Percentiles rank a stretch among this genome's conserved stretches.
These are phyloP conservation scores for Sus cebifrons DNA, from an alignment of 2,797 vertebrate genomes.

Conservation along the genomic window DNA sequence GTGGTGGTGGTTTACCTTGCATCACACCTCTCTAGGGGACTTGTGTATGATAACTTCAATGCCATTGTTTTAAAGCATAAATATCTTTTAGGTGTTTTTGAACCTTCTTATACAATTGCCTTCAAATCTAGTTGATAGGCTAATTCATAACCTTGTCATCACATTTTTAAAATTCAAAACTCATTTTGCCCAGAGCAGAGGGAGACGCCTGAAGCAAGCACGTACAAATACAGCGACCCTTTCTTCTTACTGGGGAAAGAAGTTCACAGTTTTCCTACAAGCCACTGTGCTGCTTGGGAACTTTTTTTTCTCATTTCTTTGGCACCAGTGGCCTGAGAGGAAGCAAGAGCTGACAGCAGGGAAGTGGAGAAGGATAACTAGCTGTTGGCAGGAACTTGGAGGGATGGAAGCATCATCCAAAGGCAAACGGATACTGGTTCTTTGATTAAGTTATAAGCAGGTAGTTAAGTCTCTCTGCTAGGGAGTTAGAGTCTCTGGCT, in stretches of 20 bases:
- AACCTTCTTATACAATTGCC: not conserved
- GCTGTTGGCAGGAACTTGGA: conserved; percentile 52
- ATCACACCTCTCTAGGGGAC: not conserved
- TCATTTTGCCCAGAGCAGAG: not conserved
- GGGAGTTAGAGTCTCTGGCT: conserved; percentile 22
- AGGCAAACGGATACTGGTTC: not conserved
- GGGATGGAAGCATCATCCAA: not conserved
- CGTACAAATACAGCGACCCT: not conserved
- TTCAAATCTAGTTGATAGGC: not conserved
- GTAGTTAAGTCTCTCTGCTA: conserved; percentile 52
- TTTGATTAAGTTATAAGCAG: conserved; percentile 63
- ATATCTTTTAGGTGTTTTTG: not conserved
- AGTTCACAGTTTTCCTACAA: not conserved
- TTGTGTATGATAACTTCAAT: not conserved
- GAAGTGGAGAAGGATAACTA: conserved; percentile 27
- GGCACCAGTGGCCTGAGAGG: not conserved
- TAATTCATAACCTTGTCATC: not conserved
- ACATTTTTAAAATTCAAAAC: not conserved
- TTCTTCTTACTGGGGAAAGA: not conserved
- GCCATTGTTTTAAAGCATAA: not conserved
- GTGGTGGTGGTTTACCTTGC: not conserved
- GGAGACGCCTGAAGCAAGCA: not conserved
- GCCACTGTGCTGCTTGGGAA: not conserved
- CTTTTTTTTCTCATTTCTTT: conserved; percentile 42
- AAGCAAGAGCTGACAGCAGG: conserved; percentile 50